A percentile compares a stretch with the other conserved stretches of the same genome.
phyloP scores from a whole-genome alignment of 2,888 invertebrate species.

The Helleia helle region DNA sequence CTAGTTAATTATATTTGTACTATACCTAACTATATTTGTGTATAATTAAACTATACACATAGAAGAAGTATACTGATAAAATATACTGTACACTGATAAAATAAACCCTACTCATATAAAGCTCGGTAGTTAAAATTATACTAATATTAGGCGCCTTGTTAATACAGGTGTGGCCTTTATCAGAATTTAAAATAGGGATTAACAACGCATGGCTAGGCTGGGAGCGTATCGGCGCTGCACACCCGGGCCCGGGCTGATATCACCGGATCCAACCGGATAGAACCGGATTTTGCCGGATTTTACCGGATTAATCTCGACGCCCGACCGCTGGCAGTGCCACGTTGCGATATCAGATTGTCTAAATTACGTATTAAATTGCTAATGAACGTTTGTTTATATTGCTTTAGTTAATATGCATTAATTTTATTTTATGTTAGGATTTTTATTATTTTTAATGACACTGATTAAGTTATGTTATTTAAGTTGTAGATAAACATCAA shows the following conservation, averaged over 20 bases:
- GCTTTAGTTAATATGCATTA: slow-evolving; percentile 20
- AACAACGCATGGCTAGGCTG: slow-evolving; percentile 53
- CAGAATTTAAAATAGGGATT: slow-evolving; percentile 70
- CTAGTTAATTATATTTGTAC: too few relatives aligned
- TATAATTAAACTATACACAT: too few relatives aligned
- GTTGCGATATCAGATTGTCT: slow-evolving; percentile 64
- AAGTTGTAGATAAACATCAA: too few relatives aligned
- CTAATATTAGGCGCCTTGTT: slow-evolving; percentile 27
- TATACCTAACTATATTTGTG: too few relatives aligned
- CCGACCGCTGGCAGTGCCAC: slow-evolving; percentile 42
- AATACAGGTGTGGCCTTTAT: slow-evolving; percentile 54
- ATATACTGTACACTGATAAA: too few relatives aligned
- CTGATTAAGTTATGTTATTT: neutral
- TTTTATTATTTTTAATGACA: neutral
- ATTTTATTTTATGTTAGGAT: slow-evolving; percentile 6
- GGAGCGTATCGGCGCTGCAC: slow-evolving; percentile 46
- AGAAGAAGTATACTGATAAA: too few relatives aligned
- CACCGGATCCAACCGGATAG: slow-evolving; percentile 41
- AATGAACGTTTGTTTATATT: slow-evolving; percentile 39
- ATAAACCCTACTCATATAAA: too few relatives aligned
- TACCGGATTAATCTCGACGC: slow-evolving; percentile 32
- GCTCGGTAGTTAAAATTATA: slow-evolving; percentile 11
- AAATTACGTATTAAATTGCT: slow-evolving; percentile 53
- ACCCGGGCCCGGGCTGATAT: slow-evolving; percentile 44
- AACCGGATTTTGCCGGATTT: slow-evolving; percentile 54